Evolutionary conservation across 2,888 invertebrate genomes (phyloP), one percentile per base, ranked within the genome.

Genomic region (Nephrocerus scutellatus): DNA sequence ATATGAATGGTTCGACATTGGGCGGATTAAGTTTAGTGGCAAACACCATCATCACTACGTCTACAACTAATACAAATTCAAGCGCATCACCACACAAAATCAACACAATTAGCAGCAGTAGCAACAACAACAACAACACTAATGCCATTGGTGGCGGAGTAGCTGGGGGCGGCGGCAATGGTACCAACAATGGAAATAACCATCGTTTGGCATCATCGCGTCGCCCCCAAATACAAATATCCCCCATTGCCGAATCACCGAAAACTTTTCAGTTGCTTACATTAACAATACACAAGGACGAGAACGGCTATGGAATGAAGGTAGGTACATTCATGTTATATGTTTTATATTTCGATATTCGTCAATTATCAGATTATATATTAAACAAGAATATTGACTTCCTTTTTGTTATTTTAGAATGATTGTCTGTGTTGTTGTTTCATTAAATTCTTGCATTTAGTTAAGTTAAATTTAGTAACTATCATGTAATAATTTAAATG

Each of bases 261-360:
- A 64, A 64, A 56, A 55, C 60, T 42, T 66, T 65, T 47, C 64
- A 66, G 52, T 60, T 59, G 52, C 57, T 70, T 50, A 64, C 62
- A 32, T 53, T 69, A 39, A 67, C 67, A 31, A 68, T 69, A 44
- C 61, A 67, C 22, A 70, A 70, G 53, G 70, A 69, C 51, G 61
- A 62, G 19, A 64, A 63, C 48, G 69, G 69, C 43, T 69, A 69
- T 47, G 69, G 69, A 30, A 69, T 69, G 69, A 69, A 69, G 65
- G 68, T 69, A 36, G 48, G 58, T 51, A 9, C 6, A 5, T 41
- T 12, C 14, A 10, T 16, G 16, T 19, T n/a, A n/a, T n/a, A n/a
- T n/a, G n/a, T n/a, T n/a, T n/a, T n/a, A n/a, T n/a, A n/a, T n/a
- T n/a, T n/a, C n/a, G n/a, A n/a, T n/a, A n/a, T n/a, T n/a, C n/a